Percentiles rank a stretch among this genome's conserved stretches.
Evolutionary conservation across 2,888 invertebrate species (phyloP).

Genomic region (Gonocerus acuteangulatus): DNA sequence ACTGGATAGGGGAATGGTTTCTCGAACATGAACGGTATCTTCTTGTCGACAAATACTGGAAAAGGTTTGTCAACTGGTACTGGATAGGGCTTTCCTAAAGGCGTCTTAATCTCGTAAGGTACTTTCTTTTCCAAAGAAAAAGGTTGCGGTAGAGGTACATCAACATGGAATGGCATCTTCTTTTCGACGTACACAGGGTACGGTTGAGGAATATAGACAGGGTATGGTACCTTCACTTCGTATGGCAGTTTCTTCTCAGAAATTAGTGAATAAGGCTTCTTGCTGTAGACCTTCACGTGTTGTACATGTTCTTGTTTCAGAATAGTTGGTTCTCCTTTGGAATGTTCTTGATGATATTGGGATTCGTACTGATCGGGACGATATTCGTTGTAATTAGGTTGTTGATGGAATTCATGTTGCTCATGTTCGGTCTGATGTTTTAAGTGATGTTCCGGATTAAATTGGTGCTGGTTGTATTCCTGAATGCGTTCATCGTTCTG

Average conservation of each 20-base stretch:
- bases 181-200: slow-evolving; percentile 68
- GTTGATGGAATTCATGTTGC: too few species aligned
- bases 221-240: slow-evolving; percentile 54
- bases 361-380: too few species aligned
- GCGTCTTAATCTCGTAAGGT: slow-evolving; percentile 27
- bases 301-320: slow-evolving; percentile 40
- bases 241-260: slow-evolving; percentile 55
- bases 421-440: too few species aligned
- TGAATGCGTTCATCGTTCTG: too few species aligned
- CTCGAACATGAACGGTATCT: neutral
- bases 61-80: neutral
- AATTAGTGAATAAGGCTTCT: slow-evolving; percentile 65
- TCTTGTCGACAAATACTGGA: neutral
- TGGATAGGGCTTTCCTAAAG: slow-evolving; percentile 50
- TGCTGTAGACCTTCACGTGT: slow-evolving; percentile 63
- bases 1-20: neutral
- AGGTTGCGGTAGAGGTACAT: slow-evolving; percentile 43
- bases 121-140: slow-evolving; percentile 43
- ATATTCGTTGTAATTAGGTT: too few species aligned
- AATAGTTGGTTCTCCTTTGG: slow-evolving; percentile 3
- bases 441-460: too few species aligned
- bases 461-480: too few species aligned
- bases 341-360: too few species aligned
- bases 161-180: slow-evolving; percentile 46
- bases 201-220: slow-evolving; percentile 51